Evolutionary conservation across 2,113 vertebrate species (phyloP).

Genomic region (Myodes glareolus): DNA sequence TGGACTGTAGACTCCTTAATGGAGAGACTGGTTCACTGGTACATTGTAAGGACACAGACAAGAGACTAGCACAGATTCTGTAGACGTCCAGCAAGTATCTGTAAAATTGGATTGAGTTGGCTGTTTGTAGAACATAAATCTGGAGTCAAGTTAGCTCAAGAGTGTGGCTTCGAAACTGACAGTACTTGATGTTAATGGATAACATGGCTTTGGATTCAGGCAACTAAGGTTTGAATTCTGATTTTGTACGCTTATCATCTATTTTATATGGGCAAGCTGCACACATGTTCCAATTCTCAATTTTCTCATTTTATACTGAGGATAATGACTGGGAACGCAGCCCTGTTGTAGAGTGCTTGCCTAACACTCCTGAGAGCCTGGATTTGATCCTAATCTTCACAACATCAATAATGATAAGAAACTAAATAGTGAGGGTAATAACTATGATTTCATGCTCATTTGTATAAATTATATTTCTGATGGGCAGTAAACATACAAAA

Average conservation of each 20-base stretch:
- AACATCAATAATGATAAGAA: background rate
- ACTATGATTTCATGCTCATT: background rate
- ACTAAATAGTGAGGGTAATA: background rate
- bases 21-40: background rate
- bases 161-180: background rate
- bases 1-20: background rate
- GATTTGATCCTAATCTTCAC: background rate
- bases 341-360: background rate
- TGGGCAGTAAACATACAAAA: background rate
- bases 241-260: background rate
- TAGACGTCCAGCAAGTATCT: background rate
- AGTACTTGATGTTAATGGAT: background rate
- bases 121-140: background rate
- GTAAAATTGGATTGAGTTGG: background rate
- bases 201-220: background rate
- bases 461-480: background rate
- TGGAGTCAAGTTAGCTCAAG: background rate
- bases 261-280: background rate
- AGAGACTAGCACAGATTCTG: background rate
- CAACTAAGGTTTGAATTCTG: background rate
- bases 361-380: background rate
- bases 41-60: background rate
- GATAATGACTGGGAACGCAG: background rate
- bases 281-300: background rate
- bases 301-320: slow-evolving; percentile 30